These are phyloP conservation scores for Noctuana brunneofusca DNA, from an alignment of 2,888 invertebrate species.

Conservation along the genomic window DNA sequence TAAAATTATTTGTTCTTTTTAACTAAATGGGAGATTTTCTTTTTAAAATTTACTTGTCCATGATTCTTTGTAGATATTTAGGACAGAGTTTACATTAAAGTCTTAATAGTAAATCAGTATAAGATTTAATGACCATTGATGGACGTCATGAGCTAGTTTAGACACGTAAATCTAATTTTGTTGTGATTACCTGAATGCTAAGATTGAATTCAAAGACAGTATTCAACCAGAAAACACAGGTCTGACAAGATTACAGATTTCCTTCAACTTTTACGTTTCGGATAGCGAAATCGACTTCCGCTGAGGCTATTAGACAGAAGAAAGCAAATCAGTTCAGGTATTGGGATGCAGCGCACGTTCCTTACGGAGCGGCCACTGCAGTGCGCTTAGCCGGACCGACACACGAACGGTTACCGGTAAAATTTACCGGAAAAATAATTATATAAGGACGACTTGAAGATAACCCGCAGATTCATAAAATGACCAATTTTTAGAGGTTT, in stretches of 20 bases:
- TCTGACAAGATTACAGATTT: conserved; percentile 24
- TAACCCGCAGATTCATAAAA: too few relatives aligned
- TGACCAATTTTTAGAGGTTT: too few relatives aligned
- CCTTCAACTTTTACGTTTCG: conserved; percentile 19
- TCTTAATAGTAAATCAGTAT: too few relatives aligned
- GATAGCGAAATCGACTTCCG: conserved; percentile 38
- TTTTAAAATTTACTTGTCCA: too few relatives aligned
- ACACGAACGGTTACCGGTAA: background rate
- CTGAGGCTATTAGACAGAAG: conserved; percentile 75
- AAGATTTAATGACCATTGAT: background rate
- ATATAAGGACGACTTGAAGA: background rate
- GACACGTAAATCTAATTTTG: too few relatives aligned
- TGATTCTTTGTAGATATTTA: too few relatives aligned
- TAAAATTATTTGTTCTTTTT: too few relatives aligned
- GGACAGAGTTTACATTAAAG: too few relatives aligned
- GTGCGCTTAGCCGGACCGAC: conserved; percentile 53
- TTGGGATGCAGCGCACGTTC: conserved; percentile 76
- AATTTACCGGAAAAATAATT: background rate
- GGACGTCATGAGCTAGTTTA: too few relatives aligned
- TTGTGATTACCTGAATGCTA: background rate
- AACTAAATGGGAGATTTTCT: too few relatives aligned
- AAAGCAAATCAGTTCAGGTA: conserved; percentile 75
- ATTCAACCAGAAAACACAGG: conserved; percentile 34
- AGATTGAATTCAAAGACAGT: conserved; percentile 18
- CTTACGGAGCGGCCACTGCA: conserved; percentile 72